Evolutionary conservation across 1,140 invertebrate species (phyloP).

Genomic region (Pseudachorutes palmiensis): DNA sequence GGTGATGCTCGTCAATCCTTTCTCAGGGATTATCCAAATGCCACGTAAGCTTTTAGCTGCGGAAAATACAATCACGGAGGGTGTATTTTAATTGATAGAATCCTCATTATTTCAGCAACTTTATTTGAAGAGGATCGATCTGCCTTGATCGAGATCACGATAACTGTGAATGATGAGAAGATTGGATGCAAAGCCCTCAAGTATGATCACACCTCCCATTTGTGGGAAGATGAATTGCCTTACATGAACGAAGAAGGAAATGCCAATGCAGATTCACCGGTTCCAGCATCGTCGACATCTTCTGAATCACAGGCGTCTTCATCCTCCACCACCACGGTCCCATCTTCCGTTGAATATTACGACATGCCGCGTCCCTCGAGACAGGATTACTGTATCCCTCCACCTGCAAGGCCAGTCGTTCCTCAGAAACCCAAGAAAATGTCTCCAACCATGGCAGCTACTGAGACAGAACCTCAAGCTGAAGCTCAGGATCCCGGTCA

Average conservation of each 20-base stretch:
- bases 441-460: no score
- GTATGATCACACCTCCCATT: slow-evolving; percentile 9
- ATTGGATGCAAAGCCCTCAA: slow-evolving; percentile 20
- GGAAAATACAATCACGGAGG: no score
- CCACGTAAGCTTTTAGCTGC: slow-evolving; percentile 17
- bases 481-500: no score
- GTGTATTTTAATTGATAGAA: no score
- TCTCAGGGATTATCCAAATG: slow-evolving; percentile 2
- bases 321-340: background rate
- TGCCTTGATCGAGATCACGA: slow-evolving; percentile 15
- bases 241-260: background rate
- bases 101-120: background rate
- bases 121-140: slow-evolving; percentile 7
- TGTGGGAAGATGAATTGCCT: background rate
- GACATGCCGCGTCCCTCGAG: background rate
- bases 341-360: background rate
- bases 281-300: background rate
- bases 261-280: background rate
- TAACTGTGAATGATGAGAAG: slow-evolving; percentile 3
- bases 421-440: background rate
- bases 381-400: background rate
- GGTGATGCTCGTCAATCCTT: slow-evolving; percentile 16
- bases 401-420: background rate
- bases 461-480: no score
- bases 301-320: background rate